Evolutionary conservation across 2,113 vertebrate species (phyloP).

Genomic region (Passer domesticus): DNA sequence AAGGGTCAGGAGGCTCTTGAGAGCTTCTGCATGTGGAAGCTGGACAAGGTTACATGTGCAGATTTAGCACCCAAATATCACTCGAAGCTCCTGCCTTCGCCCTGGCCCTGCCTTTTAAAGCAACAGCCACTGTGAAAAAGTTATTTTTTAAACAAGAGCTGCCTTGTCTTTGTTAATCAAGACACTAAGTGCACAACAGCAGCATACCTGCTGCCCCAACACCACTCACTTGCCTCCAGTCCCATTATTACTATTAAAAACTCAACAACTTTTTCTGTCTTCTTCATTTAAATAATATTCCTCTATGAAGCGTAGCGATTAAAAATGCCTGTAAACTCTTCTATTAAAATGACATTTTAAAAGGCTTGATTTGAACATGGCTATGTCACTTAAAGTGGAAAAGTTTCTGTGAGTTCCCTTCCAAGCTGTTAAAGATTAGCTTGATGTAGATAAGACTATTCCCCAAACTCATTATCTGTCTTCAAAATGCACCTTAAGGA

Average conservation of each 20-base stretch:
- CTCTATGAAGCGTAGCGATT: conserved; percentile 55
- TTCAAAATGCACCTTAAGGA: conserved; percentile 84
- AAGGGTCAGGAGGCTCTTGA: conserved; percentile 58
- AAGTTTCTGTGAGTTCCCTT: conserved; percentile 73
- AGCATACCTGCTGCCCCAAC: conserved; percentile 54
- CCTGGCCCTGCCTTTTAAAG: conserved; percentile 69
- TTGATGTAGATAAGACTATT: conserved; percentile 82
- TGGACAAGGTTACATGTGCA: conserved; percentile 61
- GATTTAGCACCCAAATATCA: conserved; percentile 63
- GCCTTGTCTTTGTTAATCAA: conserved; percentile 60
- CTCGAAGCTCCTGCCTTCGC: conserved; percentile 35
- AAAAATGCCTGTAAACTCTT: conserved; percentile 70
- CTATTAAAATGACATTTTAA: conserved; percentile 73
- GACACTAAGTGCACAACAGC: conserved; percentile 40
- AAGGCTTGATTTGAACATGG: conserved; percentile 68
- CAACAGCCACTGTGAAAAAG: conserved; percentile 39
- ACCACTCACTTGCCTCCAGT: conserved; percentile 22
- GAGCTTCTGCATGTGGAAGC: conserved; percentile 53
- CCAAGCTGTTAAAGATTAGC: conserved; percentile 84
- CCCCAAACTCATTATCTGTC: conserved; percentile 83
- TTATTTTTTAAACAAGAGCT: conserved; percentile 26
- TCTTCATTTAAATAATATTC: conserved; percentile 70
- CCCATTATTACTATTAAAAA: conserved; percentile 58
- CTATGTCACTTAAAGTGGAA: conserved; percentile 76
- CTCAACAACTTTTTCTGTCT: conserved; percentile 25